Evolutionary conservation across 2,113 vertebrate genomes (phyloP), one percentile per base, ranked within the genome.

Genomic region (Budorcas taxicolor): DNA sequence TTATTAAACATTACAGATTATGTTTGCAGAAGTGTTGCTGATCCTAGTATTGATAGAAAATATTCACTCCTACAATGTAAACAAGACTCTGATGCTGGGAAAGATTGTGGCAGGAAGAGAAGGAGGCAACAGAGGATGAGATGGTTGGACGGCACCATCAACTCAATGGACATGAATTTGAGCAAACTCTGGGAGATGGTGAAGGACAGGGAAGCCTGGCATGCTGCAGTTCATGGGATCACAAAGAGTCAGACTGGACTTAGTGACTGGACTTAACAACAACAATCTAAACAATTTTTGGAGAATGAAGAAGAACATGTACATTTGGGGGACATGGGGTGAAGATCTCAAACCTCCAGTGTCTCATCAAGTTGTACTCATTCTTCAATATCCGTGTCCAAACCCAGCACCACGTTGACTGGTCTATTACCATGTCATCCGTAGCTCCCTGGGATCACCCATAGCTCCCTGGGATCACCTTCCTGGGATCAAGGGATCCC

Each of bases 1-100:
- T 71, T 23, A 84, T 88, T 64, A 90, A 92, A 81, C 33, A 84
- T 88, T 27, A 80, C 91, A 50, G 13, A 81, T 64, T 71, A 78
- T 47, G 25, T 64, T 82, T 91, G 11, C 19, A 33, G 47, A 36
- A 36, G 1, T 60, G 16, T 71, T 93, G 5, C 9, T 80, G 27
- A 87, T 87, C 85, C 19, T 25, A 83, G 55, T 36, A 76, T 80
- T 5, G 6, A 80, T 27, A 67, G 71, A 88, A 84, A 81, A 84
- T 16, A 45, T 4, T 2, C 0, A 27, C 21, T 43, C 29, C 21
- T 64, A 33, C 15, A 29, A 36, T 36, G 19, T 36, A 71, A 71
- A 71, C n/a, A 71, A 36, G 19, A 36, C 64, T 36, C n/a, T 67
- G 33, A 36, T 11, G 19, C n/a, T 36, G n/a, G n/a, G 64, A 71